phyloP scores from a whole-genome alignment of 2,113 vertebrate species.

The Phylloscopus whistleri region DNA sequence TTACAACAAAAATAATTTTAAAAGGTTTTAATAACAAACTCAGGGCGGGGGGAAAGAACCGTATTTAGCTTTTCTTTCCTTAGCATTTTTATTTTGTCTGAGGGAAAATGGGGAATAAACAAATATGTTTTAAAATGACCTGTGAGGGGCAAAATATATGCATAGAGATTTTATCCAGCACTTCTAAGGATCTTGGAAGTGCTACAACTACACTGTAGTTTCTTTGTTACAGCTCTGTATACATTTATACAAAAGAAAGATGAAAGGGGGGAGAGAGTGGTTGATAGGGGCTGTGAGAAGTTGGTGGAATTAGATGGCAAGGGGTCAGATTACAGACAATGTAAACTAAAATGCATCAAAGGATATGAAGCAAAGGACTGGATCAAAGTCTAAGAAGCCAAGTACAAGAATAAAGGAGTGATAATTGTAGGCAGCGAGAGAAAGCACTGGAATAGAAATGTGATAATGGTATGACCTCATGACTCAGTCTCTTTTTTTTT shows the following conservation, averaged over 20 bases:
- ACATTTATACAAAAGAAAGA: constrained; percentile 68
- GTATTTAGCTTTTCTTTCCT: neutral
- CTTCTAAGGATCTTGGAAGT: constrained; percentile 50
- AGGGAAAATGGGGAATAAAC: neutral
- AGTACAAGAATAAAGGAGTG: constrained; percentile 63
- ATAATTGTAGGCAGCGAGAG: constrained; percentile 57
- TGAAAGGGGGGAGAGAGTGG: constrained; percentile 59
- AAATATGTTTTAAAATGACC: constrained; percentile 7
- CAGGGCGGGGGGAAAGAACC: rapidly evolving
- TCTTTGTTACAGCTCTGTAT: constrained; percentile 62
- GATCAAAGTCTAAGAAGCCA: constrained; percentile 70
- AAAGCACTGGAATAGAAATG: constrained; percentile 63
- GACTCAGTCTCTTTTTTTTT: neutral
- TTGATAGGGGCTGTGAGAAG: constrained; percentile 57
- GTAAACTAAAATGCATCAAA: constrained; percentile 72
- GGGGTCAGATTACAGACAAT: constrained; percentile 69
- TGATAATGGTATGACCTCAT: constrained; percentile 64
- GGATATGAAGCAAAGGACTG: constrained; percentile 53
- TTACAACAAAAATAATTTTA: constrained; percentile 20
- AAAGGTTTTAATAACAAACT: neutral
- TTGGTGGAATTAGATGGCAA: constrained; percentile 61
- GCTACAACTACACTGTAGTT: constrained; percentile 60
- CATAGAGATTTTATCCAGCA: constrained; percentile 26
- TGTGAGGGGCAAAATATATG: neutral
- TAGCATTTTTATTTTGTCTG: neutral